Conservation (phyloP, 2,113 vertebrate genomes). For the Alexandromys fortis region DNA sequence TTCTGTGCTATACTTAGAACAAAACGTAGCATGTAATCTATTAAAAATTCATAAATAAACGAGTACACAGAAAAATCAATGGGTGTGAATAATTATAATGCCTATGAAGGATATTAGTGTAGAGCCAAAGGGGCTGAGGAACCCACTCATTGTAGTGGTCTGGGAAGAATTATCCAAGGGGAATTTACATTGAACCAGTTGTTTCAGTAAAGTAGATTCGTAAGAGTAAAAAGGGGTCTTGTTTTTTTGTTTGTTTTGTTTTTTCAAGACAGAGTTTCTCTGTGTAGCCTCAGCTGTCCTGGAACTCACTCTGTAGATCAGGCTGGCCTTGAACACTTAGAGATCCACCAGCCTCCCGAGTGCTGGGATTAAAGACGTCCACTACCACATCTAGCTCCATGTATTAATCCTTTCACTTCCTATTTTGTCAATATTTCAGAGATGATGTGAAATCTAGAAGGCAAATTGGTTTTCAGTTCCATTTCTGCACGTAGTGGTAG, state of each 20-base stretch:
- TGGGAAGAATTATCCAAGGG: neutral
- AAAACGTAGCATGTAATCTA: conserved; percentile 4
- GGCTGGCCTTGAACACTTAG: neutral
- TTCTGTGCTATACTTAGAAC: conserved; percentile 45
- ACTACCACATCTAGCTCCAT: neutral
- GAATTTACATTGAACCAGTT: conserved; percentile 8
- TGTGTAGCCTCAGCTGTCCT: neutral
- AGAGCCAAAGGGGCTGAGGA: neutral
- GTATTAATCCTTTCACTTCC: neutral
- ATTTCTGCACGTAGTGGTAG: neutral
- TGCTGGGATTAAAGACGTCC: neutral
- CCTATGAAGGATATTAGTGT: neutral
- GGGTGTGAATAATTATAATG: neutral
- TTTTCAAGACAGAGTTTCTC: neutral
- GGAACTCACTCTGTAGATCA: neutral
- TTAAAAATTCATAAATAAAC: conserved; percentile 4
- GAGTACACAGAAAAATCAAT: conserved; percentile 13
- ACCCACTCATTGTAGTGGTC: neutral
- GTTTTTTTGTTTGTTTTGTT: neutral
- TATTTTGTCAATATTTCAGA: conserved; percentile 4
- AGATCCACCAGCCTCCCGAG: neutral
- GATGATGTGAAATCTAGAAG: conserved; percentile 3
- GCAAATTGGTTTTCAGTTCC: neutral
- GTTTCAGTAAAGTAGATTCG: neutral
- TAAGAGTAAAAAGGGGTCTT: neutral